Evolutionary conservation across 2,797 vertebrate genomes (phyloP).

Genomic region (Leucoraja ocellata): DNA sequence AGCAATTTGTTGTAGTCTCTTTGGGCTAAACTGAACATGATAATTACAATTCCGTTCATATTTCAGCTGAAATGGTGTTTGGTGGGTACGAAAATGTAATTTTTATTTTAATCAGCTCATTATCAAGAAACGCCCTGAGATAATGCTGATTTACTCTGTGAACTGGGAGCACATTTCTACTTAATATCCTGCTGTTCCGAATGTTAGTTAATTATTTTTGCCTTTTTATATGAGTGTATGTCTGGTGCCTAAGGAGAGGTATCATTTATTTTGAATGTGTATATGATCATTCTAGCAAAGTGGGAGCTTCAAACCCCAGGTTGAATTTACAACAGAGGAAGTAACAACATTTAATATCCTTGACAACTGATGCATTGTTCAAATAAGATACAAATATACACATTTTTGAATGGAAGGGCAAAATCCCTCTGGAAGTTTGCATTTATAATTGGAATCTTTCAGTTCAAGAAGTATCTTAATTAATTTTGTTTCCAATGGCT

Average conservation of each 20-base stretch:
- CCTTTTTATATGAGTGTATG: neutral
- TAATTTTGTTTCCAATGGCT: neutral
- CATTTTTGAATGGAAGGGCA: neutral
- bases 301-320: neutral
- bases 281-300: neutral
- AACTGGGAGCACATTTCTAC: slow-evolving; percentile 13
- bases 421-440: neutral
- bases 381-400: neutral
- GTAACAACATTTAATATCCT: neutral
- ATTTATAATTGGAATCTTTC: neutral
- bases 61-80: neutral
- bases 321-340: neutral
- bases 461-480: neutral
- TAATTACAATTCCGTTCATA: neutral
- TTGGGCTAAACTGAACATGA: neutral
- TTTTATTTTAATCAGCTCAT: slow-evolving; percentile 26
- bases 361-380: neutral
- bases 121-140: neutral
- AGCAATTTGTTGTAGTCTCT: neutral
- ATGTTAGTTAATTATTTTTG: slow-evolving; percentile 25
- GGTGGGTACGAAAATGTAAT: neutral
- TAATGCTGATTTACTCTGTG: slow-evolving; percentile 10
- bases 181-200: slow-evolving; percentile 16
- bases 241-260: neutral
- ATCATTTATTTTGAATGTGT: neutral